Evolutionary conservation across 2,113 vertebrate genomes (phyloP).

Genomic region (Melanerpes aurifrons): DNA sequence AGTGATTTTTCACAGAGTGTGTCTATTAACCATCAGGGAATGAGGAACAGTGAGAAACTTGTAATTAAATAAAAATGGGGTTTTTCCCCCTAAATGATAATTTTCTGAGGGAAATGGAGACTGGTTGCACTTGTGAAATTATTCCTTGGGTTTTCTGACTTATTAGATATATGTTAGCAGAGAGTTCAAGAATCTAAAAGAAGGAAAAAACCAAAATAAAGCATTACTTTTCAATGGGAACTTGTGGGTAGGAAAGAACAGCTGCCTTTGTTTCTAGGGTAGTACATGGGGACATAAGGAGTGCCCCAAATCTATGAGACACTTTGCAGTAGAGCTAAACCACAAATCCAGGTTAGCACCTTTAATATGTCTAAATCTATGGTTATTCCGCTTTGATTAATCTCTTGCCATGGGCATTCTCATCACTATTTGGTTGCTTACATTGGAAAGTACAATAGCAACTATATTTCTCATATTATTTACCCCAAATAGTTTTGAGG

Average conservation of each 20-base stretch:
- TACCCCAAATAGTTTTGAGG: no score
- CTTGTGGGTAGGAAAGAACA: not conserved
- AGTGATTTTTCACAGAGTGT: not conserved
- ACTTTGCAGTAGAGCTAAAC: not conserved
- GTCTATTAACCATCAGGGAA: not conserved
- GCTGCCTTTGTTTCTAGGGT: not conserved
- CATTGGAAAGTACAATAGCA: not conserved
- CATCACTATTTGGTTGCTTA: not conserved
- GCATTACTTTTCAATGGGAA: not conserved
- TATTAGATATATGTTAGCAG: not conserved
- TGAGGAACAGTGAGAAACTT: not conserved
- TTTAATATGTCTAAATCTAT: not conserved
- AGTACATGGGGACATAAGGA: accelerated
- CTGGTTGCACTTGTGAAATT: not conserved
- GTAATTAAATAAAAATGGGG: not conserved
- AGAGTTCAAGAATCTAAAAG: not conserved
- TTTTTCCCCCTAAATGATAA: no score
- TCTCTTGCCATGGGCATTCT: not conserved
- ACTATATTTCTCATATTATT: not conserved
- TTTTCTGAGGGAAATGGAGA: not conserved
- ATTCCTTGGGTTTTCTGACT: not conserved
- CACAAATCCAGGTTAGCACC: not conserved
- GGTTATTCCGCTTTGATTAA: not conserved
- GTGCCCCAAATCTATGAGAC: not conserved
- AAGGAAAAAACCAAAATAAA: not conserved